Conservation (phyloP, 1,140 invertebrate species). For the Bombus picipes region DNA sequence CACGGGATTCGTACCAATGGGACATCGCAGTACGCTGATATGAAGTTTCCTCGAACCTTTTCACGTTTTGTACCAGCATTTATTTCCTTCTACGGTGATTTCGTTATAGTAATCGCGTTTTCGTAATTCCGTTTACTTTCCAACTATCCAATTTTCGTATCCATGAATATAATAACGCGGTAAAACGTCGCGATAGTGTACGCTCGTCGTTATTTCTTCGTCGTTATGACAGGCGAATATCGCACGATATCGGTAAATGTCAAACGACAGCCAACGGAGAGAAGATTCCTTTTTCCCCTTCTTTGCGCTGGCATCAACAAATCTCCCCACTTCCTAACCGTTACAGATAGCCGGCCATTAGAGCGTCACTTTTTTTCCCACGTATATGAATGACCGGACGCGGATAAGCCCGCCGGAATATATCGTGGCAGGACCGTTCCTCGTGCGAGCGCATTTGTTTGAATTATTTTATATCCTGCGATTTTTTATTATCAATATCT, state of each 20-base stretch:
- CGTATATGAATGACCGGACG: constrained; percentile 80
- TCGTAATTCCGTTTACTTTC: background rate
- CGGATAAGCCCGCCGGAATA: constrained; percentile 77
- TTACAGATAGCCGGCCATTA: constrained; percentile 76
- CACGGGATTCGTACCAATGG: constrained; percentile 70
- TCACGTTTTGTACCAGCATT: background rate
- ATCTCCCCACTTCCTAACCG: constrained; percentile 77
- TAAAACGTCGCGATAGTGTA: background rate
- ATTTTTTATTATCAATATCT: constrained; percentile 80
- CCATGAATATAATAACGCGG: too few species aligned
- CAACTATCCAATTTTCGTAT: too few species aligned
- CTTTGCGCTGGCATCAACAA: constrained; percentile 65
- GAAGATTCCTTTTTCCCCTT: constrained; percentile 22
- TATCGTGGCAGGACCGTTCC: constrained; percentile 68
- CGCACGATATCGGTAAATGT: constrained; percentile 16
- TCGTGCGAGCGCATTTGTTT: constrained; percentile 76
- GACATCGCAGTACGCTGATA: constrained; percentile 65
- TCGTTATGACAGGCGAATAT: background rate
- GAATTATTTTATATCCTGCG: constrained; percentile 80
- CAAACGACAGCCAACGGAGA: constrained; percentile 11
- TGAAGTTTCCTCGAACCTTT: constrained; percentile 59
- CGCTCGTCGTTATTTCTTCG: background rate
- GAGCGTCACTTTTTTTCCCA: constrained; percentile 75
- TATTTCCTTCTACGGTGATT: background rate
- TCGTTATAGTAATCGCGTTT: background rate